phyloP scores from a whole-genome alignment of 2,888 invertebrate species.

The Eudemis profundana region DNA sequence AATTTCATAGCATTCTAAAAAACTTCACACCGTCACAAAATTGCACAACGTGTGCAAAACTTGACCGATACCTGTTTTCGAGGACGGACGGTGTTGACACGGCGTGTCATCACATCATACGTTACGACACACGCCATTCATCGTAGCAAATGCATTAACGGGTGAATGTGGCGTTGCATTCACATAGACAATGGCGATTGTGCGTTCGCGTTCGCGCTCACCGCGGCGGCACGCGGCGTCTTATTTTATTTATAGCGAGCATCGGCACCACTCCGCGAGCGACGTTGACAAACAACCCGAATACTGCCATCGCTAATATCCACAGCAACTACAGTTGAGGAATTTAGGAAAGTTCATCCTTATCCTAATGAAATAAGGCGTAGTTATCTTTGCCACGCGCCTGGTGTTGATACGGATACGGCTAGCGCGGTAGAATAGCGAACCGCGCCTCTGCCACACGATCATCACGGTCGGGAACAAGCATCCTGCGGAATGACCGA shows the following conservation, averaged over 20 bases:
- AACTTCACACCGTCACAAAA: slow-evolving; percentile 27
- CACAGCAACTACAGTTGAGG: no score
- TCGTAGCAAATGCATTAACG: slow-evolving; percentile 56
- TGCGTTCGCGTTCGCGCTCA: slow-evolving; percentile 53
- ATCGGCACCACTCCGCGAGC: slow-evolving; percentile 63
- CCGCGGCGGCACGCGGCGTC: slow-evolving; percentile 59
- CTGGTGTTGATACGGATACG: no score
- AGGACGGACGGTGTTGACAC: slow-evolving; percentile 31
- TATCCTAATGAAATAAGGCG: no score
- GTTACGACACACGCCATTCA: slow-evolving; percentile 59
- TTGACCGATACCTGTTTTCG: slow-evolving; percentile 30
- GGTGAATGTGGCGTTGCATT: slow-evolving; percentile 57
- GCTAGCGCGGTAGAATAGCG: no score
- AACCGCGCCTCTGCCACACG: slow-evolving; percentile 57
- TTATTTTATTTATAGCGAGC: slow-evolving; percentile 74
- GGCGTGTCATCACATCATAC: slow-evolving; percentile 48
- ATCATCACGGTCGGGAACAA: slow-evolving; percentile 55
- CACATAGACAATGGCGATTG: slow-evolving; percentile 65
- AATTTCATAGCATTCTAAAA: background rate
- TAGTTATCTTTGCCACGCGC: no score
- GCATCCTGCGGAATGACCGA: slow-evolving; percentile 40
- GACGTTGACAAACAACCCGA: slow-evolving; percentile 78
- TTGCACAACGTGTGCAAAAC: slow-evolving; percentile 39
- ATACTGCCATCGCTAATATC: no score
- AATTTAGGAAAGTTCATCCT: no score